Evolutionary conservation across 2,113 vertebrate genomes (phyloP), one percentile per base, ranked within the genome.

Genomic region (Pyrgilauda ruficollis): DNA sequence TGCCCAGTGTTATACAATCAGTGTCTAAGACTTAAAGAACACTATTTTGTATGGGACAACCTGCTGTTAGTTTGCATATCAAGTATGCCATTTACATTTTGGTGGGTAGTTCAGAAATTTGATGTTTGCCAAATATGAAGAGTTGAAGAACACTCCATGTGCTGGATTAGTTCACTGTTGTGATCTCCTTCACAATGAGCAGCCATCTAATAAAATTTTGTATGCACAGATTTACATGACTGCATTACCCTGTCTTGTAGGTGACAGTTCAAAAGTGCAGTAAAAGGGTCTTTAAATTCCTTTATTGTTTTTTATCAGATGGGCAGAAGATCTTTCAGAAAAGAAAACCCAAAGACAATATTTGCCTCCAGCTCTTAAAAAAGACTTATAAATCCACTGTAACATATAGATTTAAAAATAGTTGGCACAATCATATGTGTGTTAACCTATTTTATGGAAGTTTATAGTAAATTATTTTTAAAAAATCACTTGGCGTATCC

Each of bases 81-180:
- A 96, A 97, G 96, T 95, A 87, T 95, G 89, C 96, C 61, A 97
- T 97, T 97, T 97, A 97, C 96, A 97, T 97, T 95, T 96, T 88
- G 94, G 87, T 94, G 87, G 95, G 92, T 96, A 96, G 96, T 94
- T 94, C 64, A 83, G 94, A 97, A 97, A 97, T 96, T 89, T 95
- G 87, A 80, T 97, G 96, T 96, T 97, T 97, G 95, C 93, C 92
- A 97, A 97, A 96, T 96, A 95, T 87, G 89, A 95, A 78, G 86
- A 30, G 91, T 63, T 97, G 94, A 97, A 97, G 96, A 94, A 97
- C 95, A 93, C 96, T 97, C 93, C 94, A 97, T 39, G 69, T 41
- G 82, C 82, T 90, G 92, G 89, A 97, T 97, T 97, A 95, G 87
- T 94, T 93, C 75, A 22, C 81, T 94, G 92, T 90, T 93, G 90